A percentile compares a stretch with the other conserved stretches of the same genome.
phyloP scores from a whole-genome alignment of 1,140 invertebrate species.

The Propsilocerus akamusi region DNA sequence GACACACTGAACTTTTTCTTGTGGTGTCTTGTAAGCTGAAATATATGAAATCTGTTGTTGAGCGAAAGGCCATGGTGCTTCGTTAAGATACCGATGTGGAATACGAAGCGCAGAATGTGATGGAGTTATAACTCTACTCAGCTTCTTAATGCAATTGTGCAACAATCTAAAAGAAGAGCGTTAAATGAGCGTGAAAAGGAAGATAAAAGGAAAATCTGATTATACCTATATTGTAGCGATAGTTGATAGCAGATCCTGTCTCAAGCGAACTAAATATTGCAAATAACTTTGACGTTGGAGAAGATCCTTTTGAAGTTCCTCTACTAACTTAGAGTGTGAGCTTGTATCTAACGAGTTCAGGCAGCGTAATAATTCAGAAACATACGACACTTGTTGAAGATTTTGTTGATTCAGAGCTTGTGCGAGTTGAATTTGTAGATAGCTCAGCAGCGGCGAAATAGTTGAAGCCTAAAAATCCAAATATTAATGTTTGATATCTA shows the following conservation, averaged over 20 bases:
- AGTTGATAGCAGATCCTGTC: constrained; percentile 64
- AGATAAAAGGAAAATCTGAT: too few relatives aligned
- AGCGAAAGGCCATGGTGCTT: constrained; percentile 94
- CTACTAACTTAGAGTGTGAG: constrained; percentile 56
- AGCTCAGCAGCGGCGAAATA: constrained; percentile 22
- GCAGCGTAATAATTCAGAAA: constrained; percentile 65
- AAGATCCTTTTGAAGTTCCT: constrained; percentile 66
- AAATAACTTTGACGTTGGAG: constrained; percentile 60
- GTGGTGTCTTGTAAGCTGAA: constrained; percentile 83
- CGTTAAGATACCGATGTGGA: constrained; percentile 62
- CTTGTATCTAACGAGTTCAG: constrained; percentile 51
- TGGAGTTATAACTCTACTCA: constrained; percentile 61
- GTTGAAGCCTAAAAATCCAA: constrained; percentile 11
- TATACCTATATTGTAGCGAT: constrained; percentile 61
- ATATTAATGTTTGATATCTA: constrained; percentile 2
- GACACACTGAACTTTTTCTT: constrained; percentile 76
- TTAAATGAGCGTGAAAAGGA: too few relatives aligned
- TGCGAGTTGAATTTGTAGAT: constrained; percentile 64
- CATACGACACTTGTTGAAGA: constrained; percentile 59
- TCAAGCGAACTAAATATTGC: constrained; percentile 66
- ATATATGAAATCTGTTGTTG: constrained; percentile 84
- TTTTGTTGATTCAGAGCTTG: constrained; percentile 77
- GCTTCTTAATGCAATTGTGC: constrained; percentile 72
- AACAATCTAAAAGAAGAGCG: constrained; percentile 40
- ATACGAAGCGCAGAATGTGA: constrained; percentile 68